Base-by-base conservation (phyloP, 2,113 vertebrate genomes). In the Onychostruthus taczanowskii region DNA sequence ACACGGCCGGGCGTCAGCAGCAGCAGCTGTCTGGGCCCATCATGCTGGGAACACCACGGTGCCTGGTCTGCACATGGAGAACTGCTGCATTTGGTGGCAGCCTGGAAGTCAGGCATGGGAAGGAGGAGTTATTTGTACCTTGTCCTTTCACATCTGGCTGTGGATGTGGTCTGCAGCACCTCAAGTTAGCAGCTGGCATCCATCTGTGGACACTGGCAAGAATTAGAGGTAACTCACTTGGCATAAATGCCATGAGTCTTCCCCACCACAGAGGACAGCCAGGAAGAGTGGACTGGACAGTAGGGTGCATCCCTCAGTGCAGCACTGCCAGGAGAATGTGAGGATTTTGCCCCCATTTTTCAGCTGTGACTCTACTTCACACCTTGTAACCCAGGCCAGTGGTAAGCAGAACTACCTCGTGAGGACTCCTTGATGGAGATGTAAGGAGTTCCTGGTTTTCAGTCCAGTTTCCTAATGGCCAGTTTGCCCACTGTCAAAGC, bases 1-100 rank as follows among this genome's bases (percentile, higher is more conserved):
- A 24, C 8, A 2, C 1, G 1, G 46, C 0, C 0, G 37, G 88
- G 37, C 2, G 0, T 11, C 7, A 31, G 82, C 82, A 39, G 63
- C 12, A 49, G 56, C 56, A 16, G 66, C 69, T 68, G 52, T 28
- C 64, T 21, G 76, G 9, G 33, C 41, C 33, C 22, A 3, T 37
- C 44, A 7, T 4, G 33, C 52, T 39, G 68, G 66, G n/a, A 68
- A 9, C 2, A 7, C 62, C n/a, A 0, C 1, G 37, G 21, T 37
- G 78, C 49, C 44, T 0, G 0, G 12, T n/a, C 39, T 72, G 82
- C 70, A 56, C 28, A 1, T 6, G 49, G 43, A 35, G 43, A 68
- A 2, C 20, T 37, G 47, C 30, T 22, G 10, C 15, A 0, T 75
- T 47, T 0, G 0, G 17, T 22, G 73, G 44, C 5, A 7, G 33